Evolutionary conservation across 2,797 vertebrate species (phyloP).

Genomic region (Chelon labrosus): DNA sequence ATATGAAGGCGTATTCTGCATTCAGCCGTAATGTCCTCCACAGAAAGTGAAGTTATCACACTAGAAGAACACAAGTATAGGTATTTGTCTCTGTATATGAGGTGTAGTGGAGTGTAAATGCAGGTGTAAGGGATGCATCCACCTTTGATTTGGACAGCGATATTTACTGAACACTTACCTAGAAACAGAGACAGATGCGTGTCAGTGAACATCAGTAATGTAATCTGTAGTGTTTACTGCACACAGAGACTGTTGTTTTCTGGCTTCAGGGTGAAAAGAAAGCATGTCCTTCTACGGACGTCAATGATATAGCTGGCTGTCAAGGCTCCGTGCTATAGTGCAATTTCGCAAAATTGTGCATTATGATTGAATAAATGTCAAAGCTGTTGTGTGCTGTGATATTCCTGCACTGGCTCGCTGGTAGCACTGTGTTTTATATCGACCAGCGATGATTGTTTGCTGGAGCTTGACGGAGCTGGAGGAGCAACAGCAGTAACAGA

Average conservation of each 20-base stretch:
- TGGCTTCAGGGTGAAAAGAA: background rate
- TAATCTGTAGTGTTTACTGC: background rate
- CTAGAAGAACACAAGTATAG: constrained; percentile 2
- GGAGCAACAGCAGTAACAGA: no score
- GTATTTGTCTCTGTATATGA: background rate
- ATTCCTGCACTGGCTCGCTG: no score
- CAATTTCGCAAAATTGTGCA: background rate
- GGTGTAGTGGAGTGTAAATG: background rate
- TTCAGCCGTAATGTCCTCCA: background rate
- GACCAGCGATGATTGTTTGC: no score
- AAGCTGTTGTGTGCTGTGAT: no score
- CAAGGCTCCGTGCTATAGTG: background rate
- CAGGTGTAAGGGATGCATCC: background rate
- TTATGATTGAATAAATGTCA: no score
- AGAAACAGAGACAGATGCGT: background rate
- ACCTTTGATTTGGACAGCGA: background rate
- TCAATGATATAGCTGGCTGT: background rate
- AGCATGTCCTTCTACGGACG: background rate
- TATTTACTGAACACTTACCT: background rate
- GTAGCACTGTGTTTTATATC: no score
- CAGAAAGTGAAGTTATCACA: background rate
- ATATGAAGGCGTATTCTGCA: background rate
- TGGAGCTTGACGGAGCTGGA: no score
- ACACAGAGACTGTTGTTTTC: background rate
- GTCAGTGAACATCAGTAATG: background rate